A percentile compares a stretch with the other conserved stretches of the same genome.
Evolutionary conservation across 2,888 invertebrate genomes (phyloP).

Genomic region (Mythimna impura): DNA sequence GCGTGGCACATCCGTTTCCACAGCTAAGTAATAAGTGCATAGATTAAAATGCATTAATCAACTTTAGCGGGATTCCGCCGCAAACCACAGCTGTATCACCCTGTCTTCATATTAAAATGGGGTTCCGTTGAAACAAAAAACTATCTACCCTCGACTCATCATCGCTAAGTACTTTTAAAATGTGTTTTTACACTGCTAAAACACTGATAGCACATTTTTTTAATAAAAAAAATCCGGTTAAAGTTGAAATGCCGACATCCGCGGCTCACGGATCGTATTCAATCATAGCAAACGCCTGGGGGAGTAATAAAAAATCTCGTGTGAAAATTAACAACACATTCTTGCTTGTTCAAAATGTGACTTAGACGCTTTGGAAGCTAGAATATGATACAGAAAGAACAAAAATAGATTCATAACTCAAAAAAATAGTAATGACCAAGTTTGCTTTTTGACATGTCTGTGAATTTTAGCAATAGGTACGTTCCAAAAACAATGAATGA

Average conservation of each 20-base stretch:
- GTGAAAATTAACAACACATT: constrained; percentile 82
- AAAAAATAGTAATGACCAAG: neutral
- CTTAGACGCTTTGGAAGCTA: constrained; percentile 6
- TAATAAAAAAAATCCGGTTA: constrained; percentile 52
- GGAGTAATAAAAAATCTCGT: constrained; percentile 74
- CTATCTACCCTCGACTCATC: constrained; percentile 50
- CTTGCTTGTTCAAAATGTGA: constrained; percentile 47
- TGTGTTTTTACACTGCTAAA: constrained; percentile 69
- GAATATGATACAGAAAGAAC: neutral
- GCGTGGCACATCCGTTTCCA: constrained; percentile 29
- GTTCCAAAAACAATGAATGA: neutral
- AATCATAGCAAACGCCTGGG: constrained; percentile 77
- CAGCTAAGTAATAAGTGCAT: constrained; percentile 36
- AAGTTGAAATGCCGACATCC: constrained; percentile 69
- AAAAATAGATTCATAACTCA: neutral
- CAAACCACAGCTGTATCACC: constrained; percentile 44
- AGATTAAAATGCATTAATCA: constrained; percentile 60
- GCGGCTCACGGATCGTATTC: constrained; percentile 76
- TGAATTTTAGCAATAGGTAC: neutral
- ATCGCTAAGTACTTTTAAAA: constrained; percentile 67
- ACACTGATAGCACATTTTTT: constrained; percentile 67
- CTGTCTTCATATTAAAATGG: constrained; percentile 49
- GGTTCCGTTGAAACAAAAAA: constrained; percentile 57
- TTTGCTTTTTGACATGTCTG: neutral
- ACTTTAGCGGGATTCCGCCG: constrained; percentile 46